A percentile compares a stretch with the other conserved stretches of the same genome.
These are phyloP conservation scores for Clarias platycephalus DNA, from an alignment of 2,797 vertebrate species.

Conservation along the genomic window DNA sequence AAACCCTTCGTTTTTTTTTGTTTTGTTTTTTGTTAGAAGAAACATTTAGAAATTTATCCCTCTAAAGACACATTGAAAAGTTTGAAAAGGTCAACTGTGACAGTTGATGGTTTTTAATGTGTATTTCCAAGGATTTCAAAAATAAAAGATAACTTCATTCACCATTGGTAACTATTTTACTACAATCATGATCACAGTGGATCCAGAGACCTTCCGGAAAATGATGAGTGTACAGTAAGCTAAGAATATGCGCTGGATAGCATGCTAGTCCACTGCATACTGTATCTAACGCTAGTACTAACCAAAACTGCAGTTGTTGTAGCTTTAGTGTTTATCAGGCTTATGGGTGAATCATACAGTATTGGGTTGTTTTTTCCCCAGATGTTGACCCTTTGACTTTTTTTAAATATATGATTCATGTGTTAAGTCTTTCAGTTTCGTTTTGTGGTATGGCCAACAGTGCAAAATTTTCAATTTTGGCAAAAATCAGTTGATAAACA, in stretches of 20 bases:
- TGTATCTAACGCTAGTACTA: not conserved
- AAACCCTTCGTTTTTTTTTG: not conserved
- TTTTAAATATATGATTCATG: not conserved
- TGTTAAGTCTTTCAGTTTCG: no score
- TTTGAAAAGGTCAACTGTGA: no score
- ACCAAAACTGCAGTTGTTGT: not conserved
- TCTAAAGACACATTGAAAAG: not conserved
- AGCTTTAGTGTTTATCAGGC: not conserved
- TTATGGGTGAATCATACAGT: not conserved
- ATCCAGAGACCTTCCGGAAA: not conserved
- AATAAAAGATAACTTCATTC: not conserved
- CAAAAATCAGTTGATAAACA: no score
- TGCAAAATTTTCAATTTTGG: no score
- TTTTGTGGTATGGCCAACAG: no score
- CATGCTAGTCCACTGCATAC: not conserved
- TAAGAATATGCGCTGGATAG: not conserved
- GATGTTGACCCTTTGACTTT: not conserved
- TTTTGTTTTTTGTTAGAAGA: constrained; percentile 13
- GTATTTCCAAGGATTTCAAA: not conserved
- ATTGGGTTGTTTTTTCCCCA: not conserved
- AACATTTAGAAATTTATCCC: not conserved
- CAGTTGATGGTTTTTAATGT: not conserved
- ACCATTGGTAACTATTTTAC: not conserved
- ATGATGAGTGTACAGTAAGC: no score
- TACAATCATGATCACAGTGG: not conserved